These are phyloP conservation scores for Ypsolopha sequella DNA, from an alignment of 2,888 invertebrate species.

Conservation along the genomic window DNA sequence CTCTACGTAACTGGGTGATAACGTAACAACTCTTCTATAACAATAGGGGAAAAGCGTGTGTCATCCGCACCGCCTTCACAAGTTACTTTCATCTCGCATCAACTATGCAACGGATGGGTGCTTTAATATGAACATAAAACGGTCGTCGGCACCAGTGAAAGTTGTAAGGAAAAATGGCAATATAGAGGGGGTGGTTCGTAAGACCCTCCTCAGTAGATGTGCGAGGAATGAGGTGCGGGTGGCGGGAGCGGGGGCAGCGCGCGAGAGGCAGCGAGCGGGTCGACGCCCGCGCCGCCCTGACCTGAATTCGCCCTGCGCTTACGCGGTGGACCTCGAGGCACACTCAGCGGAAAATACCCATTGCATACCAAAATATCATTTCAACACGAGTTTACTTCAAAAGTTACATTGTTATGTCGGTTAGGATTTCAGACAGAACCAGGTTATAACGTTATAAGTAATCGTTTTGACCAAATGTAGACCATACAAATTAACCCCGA, in stretches of 20 bases:
- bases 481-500: background rate
- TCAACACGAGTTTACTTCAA: constrained; percentile 15
- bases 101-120: constrained; percentile 16
- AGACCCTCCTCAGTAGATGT: constrained; percentile 2
- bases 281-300: constrained; percentile 69
- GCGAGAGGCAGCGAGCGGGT: constrained; percentile 38
- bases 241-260: constrained; percentile 16
- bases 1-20: background rate
- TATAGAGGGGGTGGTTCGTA: background rate
- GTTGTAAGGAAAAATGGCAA: constrained; percentile 20
- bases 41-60: constrained; percentile 1
- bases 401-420: background rate
- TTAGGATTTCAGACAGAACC: background rate
- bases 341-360: constrained; percentile 63
- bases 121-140: constrained; percentile 16
- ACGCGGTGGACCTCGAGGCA: constrained; percentile 62
- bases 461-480: background rate
- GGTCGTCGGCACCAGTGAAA: constrained; percentile 23
- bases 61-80: background rate
- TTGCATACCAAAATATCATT: constrained; percentile 22
- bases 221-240: constrained; percentile 41
- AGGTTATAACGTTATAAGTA: background rate
- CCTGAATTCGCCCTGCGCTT: constrained; percentile 60
- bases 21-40: background rate
- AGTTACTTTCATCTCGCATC: constrained; percentile 6